Percentiles rank a stretch among this genome's conserved stretches.
phyloP scores from a whole-genome alignment of 1,140 invertebrate genomes.

The Plutomurus gul region DNA sequence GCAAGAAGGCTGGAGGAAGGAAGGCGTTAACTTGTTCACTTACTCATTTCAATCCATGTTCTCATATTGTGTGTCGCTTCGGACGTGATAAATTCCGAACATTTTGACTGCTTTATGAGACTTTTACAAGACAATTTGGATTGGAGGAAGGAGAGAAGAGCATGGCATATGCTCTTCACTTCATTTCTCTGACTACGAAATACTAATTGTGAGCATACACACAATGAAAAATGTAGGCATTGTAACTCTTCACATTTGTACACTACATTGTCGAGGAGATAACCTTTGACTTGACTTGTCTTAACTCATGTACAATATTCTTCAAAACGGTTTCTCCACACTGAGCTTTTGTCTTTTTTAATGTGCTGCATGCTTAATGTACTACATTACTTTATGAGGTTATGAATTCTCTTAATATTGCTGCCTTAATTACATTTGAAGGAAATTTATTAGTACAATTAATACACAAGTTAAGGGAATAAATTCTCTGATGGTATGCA shows the following conservation, averaged over 20 bases:
- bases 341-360: background rate
- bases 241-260: no score
- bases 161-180: background rate
- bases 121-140: background rate
- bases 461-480: background rate
- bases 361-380: slow-evolving; percentile 6
- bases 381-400: background rate
- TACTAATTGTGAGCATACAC: background rate
- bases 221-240: background rate
- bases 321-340: slow-evolving; percentile 1
- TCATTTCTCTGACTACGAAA: background rate
- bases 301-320: background rate
- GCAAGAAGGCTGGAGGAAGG: slow-evolving; percentile 23
- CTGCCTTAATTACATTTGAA: background rate
- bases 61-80: slow-evolving; percentile 15
- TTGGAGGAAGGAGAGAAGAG: background rate
- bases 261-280: no score
- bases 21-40: slow-evolving; percentile 32
- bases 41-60: slow-evolving; percentile 20
- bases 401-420: background rate
- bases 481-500: background rate
- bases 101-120: slow-evolving; percentile 34
- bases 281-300: background rate
- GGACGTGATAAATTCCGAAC: slow-evolving; percentile 16
- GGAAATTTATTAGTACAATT: slow-evolving; percentile 32